phyloP scores from a whole-genome alignment of 2,888 invertebrate genomes.

The Nycteola revayana region DNA sequence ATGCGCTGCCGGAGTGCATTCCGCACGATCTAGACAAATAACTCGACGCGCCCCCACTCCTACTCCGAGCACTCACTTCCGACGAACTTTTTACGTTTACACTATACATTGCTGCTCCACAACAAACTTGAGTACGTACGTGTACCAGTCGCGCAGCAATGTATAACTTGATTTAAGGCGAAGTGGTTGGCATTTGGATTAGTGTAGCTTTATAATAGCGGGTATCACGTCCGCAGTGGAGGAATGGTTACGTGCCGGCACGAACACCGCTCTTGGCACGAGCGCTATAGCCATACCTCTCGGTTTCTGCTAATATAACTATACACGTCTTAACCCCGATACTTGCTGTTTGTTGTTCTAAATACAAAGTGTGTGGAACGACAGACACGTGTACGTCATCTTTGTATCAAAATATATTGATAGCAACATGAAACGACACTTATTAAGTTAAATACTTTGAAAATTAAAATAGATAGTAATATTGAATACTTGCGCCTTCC shows the following conservation, averaged over 20 bases:
- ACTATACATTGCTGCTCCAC: slow-evolving; percentile 22
- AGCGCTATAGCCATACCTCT: slow-evolving; percentile 17
- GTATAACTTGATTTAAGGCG: slow-evolving; percentile 10
- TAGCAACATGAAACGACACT: too few relatives aligned
- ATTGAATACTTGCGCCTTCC: too few relatives aligned
- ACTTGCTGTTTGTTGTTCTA: too few relatives aligned
- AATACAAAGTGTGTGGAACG: too few relatives aligned
- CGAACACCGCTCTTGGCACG: slow-evolving; percentile 29
- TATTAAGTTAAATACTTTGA: too few relatives aligned
- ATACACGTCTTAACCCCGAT: slow-evolving; percentile 21
- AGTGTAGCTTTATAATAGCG: slow-evolving; percentile 16
- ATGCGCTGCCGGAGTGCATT: slow-evolving; percentile 32
- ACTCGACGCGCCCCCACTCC: slow-evolving; percentile 25
- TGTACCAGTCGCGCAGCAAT: too few relatives aligned
- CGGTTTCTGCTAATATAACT: slow-evolving; percentile 19
- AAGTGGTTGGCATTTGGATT: neutral
- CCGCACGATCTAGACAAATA: slow-evolving; percentile 44
- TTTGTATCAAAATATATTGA: too few relatives aligned
- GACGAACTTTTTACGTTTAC: neutral
- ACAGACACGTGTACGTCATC: too few relatives aligned
- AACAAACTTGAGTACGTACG: neutral
- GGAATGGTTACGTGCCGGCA: slow-evolving; percentile 29
- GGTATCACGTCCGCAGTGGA: slow-evolving; percentile 30
- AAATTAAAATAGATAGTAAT: too few relatives aligned
- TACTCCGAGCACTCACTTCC: slow-evolving; percentile 5